Evolutionary conservation across 92 coral and sea anemone species (phyloP).

Genomic region (Porites lobata): DNA sequence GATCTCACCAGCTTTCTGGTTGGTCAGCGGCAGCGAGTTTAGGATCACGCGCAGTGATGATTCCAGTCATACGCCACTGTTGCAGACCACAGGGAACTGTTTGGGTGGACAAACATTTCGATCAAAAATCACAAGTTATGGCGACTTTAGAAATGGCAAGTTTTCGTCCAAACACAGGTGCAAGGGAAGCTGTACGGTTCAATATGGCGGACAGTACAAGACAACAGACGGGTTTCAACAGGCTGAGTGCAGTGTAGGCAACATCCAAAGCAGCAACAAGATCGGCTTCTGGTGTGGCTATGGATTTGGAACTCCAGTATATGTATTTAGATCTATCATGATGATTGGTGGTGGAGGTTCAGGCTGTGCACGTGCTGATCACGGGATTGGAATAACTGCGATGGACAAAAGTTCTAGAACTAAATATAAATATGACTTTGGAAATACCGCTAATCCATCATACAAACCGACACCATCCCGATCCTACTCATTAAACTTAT

Average conservation of each 20-base stretch:
- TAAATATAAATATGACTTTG: too few relatives aligned
- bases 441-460: too few relatives aligned
- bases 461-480: too few relatives aligned
- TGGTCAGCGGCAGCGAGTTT: background rate
- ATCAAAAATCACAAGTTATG: too few relatives aligned
- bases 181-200: background rate
- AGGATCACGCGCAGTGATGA: background rate
- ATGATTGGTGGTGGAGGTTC: background rate
- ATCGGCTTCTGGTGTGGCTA: too few relatives aligned
- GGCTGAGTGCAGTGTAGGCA: too few relatives aligned
- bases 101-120: too few relatives aligned
- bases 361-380: background rate
- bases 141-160: background rate
- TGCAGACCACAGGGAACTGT: too few relatives aligned
- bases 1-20: background rate
- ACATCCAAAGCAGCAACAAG: too few relatives aligned
- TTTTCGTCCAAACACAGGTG: background rate
- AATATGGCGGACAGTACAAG: background rate
- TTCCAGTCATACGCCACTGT: too few relatives aligned
- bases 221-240: too few relatives aligned
- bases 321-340: background rate
- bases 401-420: background rate
- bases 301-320: background rate
- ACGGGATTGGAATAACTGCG: constrained; percentile 1
- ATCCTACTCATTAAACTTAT: too few relatives aligned